Base-by-base conservation (phyloP, 2,113 vertebrate species). In the Dasyornis broadbenti region DNA sequence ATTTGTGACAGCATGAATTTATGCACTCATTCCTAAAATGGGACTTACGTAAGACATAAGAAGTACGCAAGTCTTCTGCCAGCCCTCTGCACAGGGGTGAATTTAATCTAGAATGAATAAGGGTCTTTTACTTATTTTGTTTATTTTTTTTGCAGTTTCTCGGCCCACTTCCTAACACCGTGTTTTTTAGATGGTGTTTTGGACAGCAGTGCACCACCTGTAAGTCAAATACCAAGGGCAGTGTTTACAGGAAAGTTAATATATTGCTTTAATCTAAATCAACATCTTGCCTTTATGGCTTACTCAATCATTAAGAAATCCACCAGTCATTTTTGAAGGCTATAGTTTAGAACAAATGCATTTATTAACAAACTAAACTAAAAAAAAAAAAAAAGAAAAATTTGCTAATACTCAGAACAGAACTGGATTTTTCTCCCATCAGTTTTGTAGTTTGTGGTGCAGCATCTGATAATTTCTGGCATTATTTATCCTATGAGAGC, bases 101-200 rank as follows among this genome's bases (percentile, higher is more conserved):
- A 76, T 95, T 95, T 85, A 64, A 85, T 84, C 70, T 39, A 31
- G 82, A 82, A 87, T 95, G 93, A 95, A 91, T 94, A 87, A 89
- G 79, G 39, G 44, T 66, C 69, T 95, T 94, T 91, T 84, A 95
- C 70, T 84, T 78, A 56, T 75, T 91, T 95, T 71, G 40, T 92
- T 92, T 95, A 49, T 57, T 80, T 96, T 96, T 92, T 92, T 83
- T 69, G 12, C 65, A 85, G 69, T 76, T 49, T 40, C 61, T 84
- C 53, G 87, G 78, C 53, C n/a, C 65, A 57, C 13, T 94, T 94
- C 86, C 61, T 87, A 85, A 65, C 77, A 86, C 37, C 39, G 21
- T 86, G 70, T 54, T 77, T 90, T 65, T 91, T 86, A 95, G 64
- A 22, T 0, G 2, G 11, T 85, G 60, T 95, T 94, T 71, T 54